Percentiles rank a stretch among this genome's conserved stretches.
Conservation (phyloP, 2,797 vertebrate species). For the Ctenochaetus hawaiiensis region DNA sequence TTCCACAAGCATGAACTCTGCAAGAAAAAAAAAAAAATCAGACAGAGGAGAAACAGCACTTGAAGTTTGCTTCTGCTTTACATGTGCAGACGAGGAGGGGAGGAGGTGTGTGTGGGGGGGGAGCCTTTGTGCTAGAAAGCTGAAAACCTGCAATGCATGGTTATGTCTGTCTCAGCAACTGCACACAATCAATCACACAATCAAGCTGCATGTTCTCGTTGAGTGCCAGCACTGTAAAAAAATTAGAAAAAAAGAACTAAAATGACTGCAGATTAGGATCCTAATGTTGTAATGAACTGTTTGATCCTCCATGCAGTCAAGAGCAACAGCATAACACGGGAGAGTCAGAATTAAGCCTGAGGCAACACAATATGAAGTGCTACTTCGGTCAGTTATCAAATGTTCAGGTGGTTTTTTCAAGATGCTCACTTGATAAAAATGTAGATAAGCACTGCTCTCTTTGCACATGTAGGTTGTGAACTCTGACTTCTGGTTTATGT, state of each 20-base stretch:
- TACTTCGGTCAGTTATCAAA: background rate
- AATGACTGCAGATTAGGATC: background rate
- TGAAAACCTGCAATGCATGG: background rate
- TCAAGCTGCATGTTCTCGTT: background rate
- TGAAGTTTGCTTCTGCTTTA: conserved; percentile 16
- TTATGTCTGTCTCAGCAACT: conserved; percentile 8
- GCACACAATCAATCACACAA: background rate
- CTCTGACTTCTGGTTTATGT: background rate
- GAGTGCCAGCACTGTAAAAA: background rate
- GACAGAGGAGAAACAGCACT: conserved; percentile 21
- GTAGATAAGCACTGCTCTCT: background rate
- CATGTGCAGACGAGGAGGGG: conserved; percentile 16
- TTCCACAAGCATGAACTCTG: conserved; percentile 64
- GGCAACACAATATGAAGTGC: background rate
- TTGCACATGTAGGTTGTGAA: background rate
- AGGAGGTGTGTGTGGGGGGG: no score
- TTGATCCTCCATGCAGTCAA: background rate
- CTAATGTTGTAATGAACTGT: background rate
- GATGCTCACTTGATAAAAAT: background rate
- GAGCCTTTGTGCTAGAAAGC: background rate
- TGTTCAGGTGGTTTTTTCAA: conserved; percentile 2
- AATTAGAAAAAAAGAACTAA: background rate
- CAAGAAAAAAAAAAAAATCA: conserved; percentile 17
- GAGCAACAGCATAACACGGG: background rate
- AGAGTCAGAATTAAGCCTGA: background rate